Conservation (phyloP, 2,888 invertebrate genomes). For the Aporophyla lueneburgensis region DNA sequence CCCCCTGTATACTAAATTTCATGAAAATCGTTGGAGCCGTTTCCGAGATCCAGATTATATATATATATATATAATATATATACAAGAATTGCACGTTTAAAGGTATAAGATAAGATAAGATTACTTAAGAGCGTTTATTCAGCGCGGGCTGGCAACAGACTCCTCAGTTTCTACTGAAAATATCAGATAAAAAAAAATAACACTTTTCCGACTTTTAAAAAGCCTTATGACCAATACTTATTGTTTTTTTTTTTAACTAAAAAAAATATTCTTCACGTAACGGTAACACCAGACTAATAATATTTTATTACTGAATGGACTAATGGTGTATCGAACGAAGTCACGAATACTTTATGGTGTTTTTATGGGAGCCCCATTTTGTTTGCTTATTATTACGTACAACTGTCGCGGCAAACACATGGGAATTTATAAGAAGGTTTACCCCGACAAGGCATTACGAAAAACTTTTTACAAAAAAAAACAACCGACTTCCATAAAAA, state of each 20-base stretch:
- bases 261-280: background rate
- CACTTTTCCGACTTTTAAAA: background rate
- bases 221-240: background rate
- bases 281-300: slow-evolving; percentile 61
- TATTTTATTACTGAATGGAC: slow-evolving; percentile 74
- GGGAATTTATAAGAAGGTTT: slow-evolving; percentile 20
- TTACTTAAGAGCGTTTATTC: no score
- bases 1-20: no score
- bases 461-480: no score
- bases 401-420: background rate
- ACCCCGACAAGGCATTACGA: background rate
- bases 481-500: no score
- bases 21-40: no score
- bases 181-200: background rate
- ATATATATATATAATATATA: no score
- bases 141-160: no score
- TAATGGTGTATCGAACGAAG: slow-evolving; percentile 68
- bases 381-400: slow-evolving; percentile 42
- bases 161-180: background rate
- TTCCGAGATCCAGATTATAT: no score
- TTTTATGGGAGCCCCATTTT: slow-evolving; percentile 58
- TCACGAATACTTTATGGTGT: slow-evolving; percentile 67
- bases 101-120: no score
- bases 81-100: no score
- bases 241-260: slow-evolving; percentile 1